Percentiles rank a stretch among this genome's conserved stretches.
Evolutionary conservation across 2,113 vertebrate species (phyloP).

Genomic region (Colinus virginianus): DNA sequence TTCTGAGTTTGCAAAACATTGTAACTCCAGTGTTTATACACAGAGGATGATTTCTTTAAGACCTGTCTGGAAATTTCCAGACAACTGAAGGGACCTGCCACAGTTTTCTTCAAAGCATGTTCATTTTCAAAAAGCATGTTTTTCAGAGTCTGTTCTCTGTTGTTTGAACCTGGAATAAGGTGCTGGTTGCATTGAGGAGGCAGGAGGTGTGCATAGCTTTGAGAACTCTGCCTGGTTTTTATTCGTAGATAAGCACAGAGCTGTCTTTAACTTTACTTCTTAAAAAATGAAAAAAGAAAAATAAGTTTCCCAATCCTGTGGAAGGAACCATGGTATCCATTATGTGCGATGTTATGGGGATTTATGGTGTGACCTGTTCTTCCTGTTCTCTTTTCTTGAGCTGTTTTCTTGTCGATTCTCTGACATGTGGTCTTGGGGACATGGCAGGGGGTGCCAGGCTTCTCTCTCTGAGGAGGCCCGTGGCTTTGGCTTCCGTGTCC

Average conservation of each 20-base stretch:
- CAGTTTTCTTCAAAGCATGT: not conserved
- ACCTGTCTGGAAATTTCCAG: not conserved
- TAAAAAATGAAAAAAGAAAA: not conserved
- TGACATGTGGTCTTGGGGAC: not conserved
- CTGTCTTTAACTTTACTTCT: not conserved
- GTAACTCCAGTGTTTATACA: not conserved
- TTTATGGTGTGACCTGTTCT: not conserved
- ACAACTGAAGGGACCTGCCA: not conserved
- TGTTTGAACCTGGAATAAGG: not conserved
- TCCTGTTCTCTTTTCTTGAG: not conserved
- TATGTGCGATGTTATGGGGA: not conserved
- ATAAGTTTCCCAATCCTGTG: not conserved
- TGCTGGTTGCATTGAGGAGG: not conserved
- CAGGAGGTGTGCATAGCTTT: not conserved
- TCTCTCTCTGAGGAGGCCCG: not conserved
- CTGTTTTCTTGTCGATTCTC: not conserved
- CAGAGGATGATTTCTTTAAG: not conserved
- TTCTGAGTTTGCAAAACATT: not conserved
- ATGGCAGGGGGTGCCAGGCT: fast-evolving
- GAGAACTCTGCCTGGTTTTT: not conserved
- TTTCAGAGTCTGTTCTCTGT: not conserved
- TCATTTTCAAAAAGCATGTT: not conserved
- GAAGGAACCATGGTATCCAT: not conserved
- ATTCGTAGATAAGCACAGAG: not conserved
- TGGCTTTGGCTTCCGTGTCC: not conserved